Evolutionary conservation across 2,113 vertebrate species (phyloP), one percentile per base, ranked within the genome.

Genomic region (Castor canadensis): DNA sequence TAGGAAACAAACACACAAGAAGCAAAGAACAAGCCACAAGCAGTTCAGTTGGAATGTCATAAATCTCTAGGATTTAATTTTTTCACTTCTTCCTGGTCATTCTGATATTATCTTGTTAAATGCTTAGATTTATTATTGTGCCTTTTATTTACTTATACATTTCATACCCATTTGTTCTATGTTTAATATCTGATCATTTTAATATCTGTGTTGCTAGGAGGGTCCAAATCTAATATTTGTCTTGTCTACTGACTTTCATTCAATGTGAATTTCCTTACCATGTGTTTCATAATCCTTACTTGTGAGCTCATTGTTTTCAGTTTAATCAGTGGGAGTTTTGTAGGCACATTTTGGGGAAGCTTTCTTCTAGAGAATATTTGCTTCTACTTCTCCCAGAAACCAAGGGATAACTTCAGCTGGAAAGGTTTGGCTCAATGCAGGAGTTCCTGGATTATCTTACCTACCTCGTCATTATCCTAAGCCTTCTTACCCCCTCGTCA

Each of bases 281-380:
- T 58, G 22, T 17, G 28, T 88, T 96, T 91, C 58, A 84, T 93
- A 58, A 91, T 80, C 40, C 80, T 92, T 71, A 4, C 40, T 26
- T 71, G 40, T 58, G 54, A 94, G 26, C 11, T 93, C 52, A 77
- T 62, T 12, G 0, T 76, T n/a, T 92, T 92, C 54, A 66, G 45
- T 83, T 56, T 71, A 73, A 84, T 58, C 58, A 60, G 19, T 47
- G 15, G 38, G 47, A 67, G 20, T 92, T 89, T 89, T 54, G 9
- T 28, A 35, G 54, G 15, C 30, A 81, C 93, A 92, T 60, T 80
- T 80, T 60, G 28, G 52, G 12, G n/a, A 67, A 38, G 10, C 8
- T 91, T 85, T 91, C 28, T 71, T 92, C 38, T 86, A 89, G 43
- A 75, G 24, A 83, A 54, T 52, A 28, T 95, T 75, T 91, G 38